These are phyloP conservation scores for Chelonus formosanus DNA, from an alignment of 2,888 invertebrate species.

Conservation along the genomic window DNA sequence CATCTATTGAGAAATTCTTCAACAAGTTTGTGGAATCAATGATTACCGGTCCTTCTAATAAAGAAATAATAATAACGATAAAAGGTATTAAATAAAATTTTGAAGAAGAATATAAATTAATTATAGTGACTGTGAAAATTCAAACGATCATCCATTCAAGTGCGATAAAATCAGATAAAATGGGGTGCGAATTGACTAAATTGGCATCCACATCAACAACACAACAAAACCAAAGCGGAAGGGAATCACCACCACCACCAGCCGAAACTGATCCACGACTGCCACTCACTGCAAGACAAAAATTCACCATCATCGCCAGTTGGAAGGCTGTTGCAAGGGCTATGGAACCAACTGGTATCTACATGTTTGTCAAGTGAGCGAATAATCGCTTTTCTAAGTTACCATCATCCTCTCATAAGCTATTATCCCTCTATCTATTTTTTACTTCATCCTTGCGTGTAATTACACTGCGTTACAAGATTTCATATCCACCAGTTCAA, in stretches of 20 bases:
- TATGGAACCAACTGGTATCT: slow-evolving; percentile 87
- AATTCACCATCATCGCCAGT: slow-evolving; percentile 86
- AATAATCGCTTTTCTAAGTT: no score
- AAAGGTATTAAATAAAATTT: no score
- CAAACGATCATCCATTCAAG: neutral
- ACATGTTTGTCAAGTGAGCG: slow-evolving; percentile 92
- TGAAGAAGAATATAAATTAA: no score
- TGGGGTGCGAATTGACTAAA: slow-evolving; percentile 84
- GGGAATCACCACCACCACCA: slow-evolving; percentile 72
- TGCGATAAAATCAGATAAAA: slow-evolving; percentile 52
- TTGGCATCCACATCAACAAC: slow-evolving; percentile 68
- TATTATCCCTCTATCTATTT: no score
- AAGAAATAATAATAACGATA: neutral
- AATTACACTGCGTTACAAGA: no score
- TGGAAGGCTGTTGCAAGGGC: slow-evolving; percentile 92
- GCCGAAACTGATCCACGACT: slow-evolving; percentile 80
- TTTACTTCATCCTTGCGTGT: no score
- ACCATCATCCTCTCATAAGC: no score
- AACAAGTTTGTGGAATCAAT: slow-evolving; percentile 1
- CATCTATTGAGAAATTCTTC: slow-evolving; percentile 19
- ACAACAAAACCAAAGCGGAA: slow-evolving; percentile 65
- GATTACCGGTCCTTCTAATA: slow-evolving; percentile 2
- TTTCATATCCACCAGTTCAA: no score
- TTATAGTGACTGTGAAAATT: neutral
- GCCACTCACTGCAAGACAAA: slow-evolving; percentile 86